Conservation (phyloP, 2,113 vertebrate species). For the Sardina pilchardus region DNA sequence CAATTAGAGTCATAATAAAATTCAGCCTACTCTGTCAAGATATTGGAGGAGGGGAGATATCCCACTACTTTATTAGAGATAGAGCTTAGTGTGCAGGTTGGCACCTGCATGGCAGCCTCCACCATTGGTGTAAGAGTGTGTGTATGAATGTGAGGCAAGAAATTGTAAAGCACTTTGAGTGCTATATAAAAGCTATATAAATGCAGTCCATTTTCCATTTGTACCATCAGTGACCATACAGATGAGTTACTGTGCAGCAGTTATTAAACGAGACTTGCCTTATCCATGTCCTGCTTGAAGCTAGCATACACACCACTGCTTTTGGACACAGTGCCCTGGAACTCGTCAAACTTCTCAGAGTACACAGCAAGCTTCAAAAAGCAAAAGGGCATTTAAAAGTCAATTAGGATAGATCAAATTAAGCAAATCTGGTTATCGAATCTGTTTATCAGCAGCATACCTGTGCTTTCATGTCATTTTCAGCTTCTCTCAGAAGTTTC, state of each 20-base stretch:
- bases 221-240: not conserved
- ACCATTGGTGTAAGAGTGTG: too few species aligned
- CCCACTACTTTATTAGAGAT: too few species aligned
- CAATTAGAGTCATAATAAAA: too few species aligned
- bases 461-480: conserved; percentile 85
- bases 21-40: too few species aligned
- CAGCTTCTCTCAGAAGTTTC: conserved; percentile 88
- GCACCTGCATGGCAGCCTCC: too few species aligned
- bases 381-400: conserved; percentile 6
- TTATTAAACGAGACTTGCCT: conserved; percentile 73
- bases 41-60: too few species aligned
- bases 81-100: too few species aligned
- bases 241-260: not conserved
- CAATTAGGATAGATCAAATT: conserved; percentile 13
- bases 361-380: conserved; percentile 85
- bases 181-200: too few species aligned
- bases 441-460: conserved; percentile 60
- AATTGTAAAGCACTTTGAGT: too few species aligned
- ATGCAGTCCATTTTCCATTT: too few species aligned
- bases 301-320: conserved; percentile 91
- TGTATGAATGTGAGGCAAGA: too few species aligned
- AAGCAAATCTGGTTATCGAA: not conserved
- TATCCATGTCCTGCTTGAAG: conserved; percentile 99
- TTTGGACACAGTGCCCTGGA: conserved; percentile 91
- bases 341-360: conserved; percentile 96